phyloP scores from a whole-genome alignment of 1,140 invertebrate species.

The Drosophila gunungcola region DNA sequence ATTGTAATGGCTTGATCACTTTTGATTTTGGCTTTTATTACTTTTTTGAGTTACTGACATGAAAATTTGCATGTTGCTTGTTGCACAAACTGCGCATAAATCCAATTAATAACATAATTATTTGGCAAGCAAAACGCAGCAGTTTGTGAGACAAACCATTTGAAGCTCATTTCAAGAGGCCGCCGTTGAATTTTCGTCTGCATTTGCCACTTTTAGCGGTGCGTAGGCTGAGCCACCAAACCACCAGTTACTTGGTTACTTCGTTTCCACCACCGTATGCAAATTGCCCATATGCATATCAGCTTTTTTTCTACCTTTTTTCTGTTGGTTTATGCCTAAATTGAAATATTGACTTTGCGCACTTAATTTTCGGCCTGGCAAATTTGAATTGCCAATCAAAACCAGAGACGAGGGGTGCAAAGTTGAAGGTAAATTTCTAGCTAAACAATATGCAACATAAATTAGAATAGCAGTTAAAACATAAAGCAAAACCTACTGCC shows the following conservation, averaged over 20 bases:
- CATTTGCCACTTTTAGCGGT: constrained; percentile 35
- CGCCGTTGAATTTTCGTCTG: constrained; percentile 24
- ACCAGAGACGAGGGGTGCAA: constrained; percentile 7
- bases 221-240: constrained; percentile 41
- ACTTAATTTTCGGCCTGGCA: constrained; percentile 76
- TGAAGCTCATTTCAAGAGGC: constrained; percentile 66
- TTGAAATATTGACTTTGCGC: constrained; percentile 82
- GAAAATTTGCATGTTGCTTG: constrained; percentile 60
- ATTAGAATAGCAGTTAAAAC: constrained; percentile 71
- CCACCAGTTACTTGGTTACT: constrained; percentile 50
- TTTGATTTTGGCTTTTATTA: constrained; percentile 32
- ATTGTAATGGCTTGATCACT: constrained; percentile 19
- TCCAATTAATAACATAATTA: constrained; percentile 83
- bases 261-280: constrained; percentile 30
- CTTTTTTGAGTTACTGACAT: constrained; percentile 39
- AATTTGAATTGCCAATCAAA: constrained; percentile 78
- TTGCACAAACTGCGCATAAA: constrained; percentile 74
- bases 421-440: constrained; percentile 22
- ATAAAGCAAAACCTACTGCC: constrained; percentile 37
- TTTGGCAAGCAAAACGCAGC: constrained; percentile 53
- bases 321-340: constrained; percentile 43
- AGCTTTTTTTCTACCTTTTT: constrained; percentile 19
- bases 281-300: constrained; percentile 65
- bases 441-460: constrained; percentile 77
- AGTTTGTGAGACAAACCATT: constrained; percentile 52